Conservation (phyloP, 2,888 invertebrate genomes). For the Psylliodes chrysocephalus region DNA sequence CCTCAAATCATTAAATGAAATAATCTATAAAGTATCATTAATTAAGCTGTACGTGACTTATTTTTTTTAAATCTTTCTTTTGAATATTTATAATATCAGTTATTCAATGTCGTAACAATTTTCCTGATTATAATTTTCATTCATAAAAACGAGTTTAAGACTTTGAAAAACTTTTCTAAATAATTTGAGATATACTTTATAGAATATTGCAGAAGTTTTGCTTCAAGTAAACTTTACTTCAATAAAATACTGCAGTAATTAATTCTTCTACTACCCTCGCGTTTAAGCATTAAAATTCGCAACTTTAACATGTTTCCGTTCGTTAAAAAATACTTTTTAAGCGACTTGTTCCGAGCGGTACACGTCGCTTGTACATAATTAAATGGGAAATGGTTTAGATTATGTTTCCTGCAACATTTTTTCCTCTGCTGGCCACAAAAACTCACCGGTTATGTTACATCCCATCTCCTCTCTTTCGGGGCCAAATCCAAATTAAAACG, state of each 20-base stretch:
- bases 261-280: not conserved
- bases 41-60: too few relatives aligned
- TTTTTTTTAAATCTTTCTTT: too few relatives aligned
- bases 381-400: not conserved
- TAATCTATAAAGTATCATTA: too few relatives aligned
- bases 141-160: too few relatives aligned
- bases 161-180: too few relatives aligned
- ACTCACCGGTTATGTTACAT: not conserved
- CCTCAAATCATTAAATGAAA: too few relatives aligned
- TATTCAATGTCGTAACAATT: too few relatives aligned
- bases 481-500: not conserved
- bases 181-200: too few relatives aligned
- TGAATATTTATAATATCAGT: too few relatives aligned
- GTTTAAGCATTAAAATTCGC: not conserved
- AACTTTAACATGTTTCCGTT: not conserved
- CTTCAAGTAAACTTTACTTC: too few relatives aligned
- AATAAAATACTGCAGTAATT: not conserved
- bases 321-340: not conserved
- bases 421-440: not conserved
- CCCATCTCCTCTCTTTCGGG: not conserved
- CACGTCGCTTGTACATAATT: constrained; percentile 1
- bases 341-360: not conserved
- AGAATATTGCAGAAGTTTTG: too few relatives aligned
- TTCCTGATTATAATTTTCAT: too few relatives aligned
- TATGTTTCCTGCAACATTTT: constrained; percentile 5